Evolutionary conservation across 2,888 invertebrate species (phyloP), one percentile per base, ranked within the genome.

Genomic region (Calameuta idolon): DNA sequence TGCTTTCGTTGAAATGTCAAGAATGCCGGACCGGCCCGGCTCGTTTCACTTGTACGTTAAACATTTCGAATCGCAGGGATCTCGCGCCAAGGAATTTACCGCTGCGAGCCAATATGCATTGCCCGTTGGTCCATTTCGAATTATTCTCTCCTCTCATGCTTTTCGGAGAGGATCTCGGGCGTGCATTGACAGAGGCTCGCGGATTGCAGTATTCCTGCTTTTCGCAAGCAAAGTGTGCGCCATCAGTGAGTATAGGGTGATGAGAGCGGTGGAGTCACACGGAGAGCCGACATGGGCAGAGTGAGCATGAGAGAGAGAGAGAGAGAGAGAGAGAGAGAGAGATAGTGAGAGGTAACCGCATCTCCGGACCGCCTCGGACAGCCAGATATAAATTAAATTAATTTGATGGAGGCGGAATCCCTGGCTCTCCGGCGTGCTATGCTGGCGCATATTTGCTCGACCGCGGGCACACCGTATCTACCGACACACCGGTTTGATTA

Each of bases 321-420:
- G 15, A 23, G 23, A 40, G 40, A 23, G 40, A 15, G 40, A 15
- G 40, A 40, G 40, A 37, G 37, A 37, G 37, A 37, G 35, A 37
- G 37, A 35, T 33, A 33, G 33, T 9, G 34, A 11, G 40, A 55
- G 40, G 40, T 55, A 55, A 55, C 40, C 40, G 40, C 40, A 55
- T 85, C 87, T 84, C 83, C 80, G 80, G 79, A 84, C 76, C 81
- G 84, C 80, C 80, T 86, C 85, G 84, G 88, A 89, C 87, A 87
- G 87, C 85, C 79, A 83, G 85, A 87, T 87, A 88, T 90, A 90
- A 90, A 90, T 90, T 87, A 89, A 89, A 90, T 90, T 90, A 90
- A 90, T 90, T 90, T 88, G 88, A 90, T 87, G 86, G 86, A 87
- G 86, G 84, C 84, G 87, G 82, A 87, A 87, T 85, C 81, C 81